Evolutionary conservation across 2,797 vertebrate genomes (phyloP).

Genomic region (Typhlichthys eigenmanni): DNA sequence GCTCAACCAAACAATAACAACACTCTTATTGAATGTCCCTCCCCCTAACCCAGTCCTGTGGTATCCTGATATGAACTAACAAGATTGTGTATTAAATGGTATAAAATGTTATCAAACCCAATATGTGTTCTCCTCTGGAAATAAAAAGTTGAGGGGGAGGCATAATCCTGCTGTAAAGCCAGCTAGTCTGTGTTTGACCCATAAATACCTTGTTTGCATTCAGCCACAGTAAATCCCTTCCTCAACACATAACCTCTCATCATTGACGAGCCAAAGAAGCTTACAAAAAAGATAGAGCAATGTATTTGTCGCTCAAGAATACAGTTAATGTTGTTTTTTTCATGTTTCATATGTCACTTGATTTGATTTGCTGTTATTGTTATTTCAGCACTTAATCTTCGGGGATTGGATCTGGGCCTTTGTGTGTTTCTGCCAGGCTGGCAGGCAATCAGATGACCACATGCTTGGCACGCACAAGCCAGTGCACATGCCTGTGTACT

Average conservation of each 20-base stretch:
- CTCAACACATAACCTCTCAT: conserved; percentile 57
- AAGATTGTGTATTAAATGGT: conserved; percentile 53
- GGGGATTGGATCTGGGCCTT: conserved; percentile 56
- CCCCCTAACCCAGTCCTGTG: conserved; percentile 34
- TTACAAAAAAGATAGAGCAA: conserved; percentile 76
- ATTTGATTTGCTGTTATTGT: conserved; percentile 80
- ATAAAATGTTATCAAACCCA: conserved; percentile 60
- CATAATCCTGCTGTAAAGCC: conserved; percentile 79
- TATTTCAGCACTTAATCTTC: conserved; percentile 74
- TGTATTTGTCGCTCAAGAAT: conserved; percentile 71
- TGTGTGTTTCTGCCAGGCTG: conserved; percentile 35
- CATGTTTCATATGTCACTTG: conserved; percentile 73
- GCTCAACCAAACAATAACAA: conserved; percentile 51
- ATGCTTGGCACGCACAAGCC: conserved; percentile 47
- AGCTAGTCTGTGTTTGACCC: conserved; percentile 77
- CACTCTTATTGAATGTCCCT: conserved; percentile 41
- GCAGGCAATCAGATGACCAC: conserved; percentile 48
- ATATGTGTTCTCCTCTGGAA: conserved; percentile 62
- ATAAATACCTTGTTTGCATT: conserved; percentile 78
- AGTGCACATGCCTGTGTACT: conserved; percentile 57
- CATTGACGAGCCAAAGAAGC: conserved; percentile 76
- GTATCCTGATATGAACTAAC: conserved; percentile 53
- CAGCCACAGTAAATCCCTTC: conserved; percentile 65
- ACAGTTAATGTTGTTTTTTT: conserved; percentile 79
- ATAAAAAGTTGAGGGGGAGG: conserved; percentile 25